phyloP scores from a whole-genome alignment of 2,797 vertebrate genomes.

The Coendou prehensilis region DNA sequence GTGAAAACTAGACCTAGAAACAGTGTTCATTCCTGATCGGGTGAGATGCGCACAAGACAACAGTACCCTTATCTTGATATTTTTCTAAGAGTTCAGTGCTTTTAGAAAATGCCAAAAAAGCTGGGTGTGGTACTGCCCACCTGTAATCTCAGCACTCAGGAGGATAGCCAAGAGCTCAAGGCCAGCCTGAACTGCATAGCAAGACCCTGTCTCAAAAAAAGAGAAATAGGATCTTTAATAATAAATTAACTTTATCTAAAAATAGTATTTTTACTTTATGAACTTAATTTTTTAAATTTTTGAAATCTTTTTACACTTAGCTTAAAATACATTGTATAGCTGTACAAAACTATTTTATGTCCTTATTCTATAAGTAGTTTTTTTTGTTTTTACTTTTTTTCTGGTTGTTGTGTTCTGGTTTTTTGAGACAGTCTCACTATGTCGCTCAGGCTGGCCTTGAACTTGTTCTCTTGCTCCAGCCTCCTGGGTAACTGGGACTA shows the following conservation, averaged over 20 bases:
- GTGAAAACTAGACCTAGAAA: conserved; percentile 34
- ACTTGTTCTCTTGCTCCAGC: not conserved
- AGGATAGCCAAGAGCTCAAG: not conserved
- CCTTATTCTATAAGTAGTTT: not conserved
- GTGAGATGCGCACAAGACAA: not conserved
- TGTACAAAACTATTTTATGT: not conserved
- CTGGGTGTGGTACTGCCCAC: not conserved
- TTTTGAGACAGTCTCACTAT: not conserved
- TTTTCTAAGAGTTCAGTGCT: not conserved
- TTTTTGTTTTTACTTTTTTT: not conserved
- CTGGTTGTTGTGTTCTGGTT: not conserved
- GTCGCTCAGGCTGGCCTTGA: not conserved
- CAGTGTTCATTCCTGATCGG: not conserved
- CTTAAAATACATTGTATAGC: not conserved
- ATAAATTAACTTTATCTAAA: not conserved
- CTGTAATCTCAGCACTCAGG: not conserved
- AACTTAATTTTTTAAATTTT: not conserved
- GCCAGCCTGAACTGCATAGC: not conserved
- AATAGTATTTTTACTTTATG: not conserved
- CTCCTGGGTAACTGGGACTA: not conserved
- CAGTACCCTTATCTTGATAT: not conserved
- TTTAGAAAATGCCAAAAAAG: not conserved
- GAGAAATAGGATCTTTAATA: not conserved
- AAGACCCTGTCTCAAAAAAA: not conserved
- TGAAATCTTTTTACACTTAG: not conserved